Conservation (phyloP, 1,140 invertebrate species). For the Pteromalus puparum region DNA sequence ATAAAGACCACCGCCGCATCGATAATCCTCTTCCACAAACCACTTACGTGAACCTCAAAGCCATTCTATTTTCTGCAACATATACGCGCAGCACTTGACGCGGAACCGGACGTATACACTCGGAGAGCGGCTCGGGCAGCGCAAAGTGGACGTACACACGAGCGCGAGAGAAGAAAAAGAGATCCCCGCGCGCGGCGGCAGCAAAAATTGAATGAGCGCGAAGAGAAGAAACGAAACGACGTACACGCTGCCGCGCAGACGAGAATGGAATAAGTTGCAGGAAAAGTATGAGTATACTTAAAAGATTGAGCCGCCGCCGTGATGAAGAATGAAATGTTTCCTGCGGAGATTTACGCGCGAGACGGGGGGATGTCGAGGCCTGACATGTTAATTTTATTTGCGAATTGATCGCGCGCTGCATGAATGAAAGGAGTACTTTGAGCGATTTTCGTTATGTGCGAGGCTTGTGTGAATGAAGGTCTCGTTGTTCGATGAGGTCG, state of each 20-base stretch:
- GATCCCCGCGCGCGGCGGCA: neutral
- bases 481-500: neutral
- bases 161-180: neutral
- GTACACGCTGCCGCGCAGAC: neutral
- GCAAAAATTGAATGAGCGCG: slow-evolving; percentile 8
- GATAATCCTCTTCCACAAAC: slow-evolving; percentile 1
- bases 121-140: neutral
- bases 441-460: neutral
- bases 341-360: neutral
- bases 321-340: slow-evolving; percentile 22
- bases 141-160: neutral
- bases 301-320: slow-evolving; percentile 1
- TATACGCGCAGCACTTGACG: neutral
- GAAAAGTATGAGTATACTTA: neutral
- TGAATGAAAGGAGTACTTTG: neutral
- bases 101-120: neutral
- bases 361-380: neutral
- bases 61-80: slow-evolving; percentile 3
- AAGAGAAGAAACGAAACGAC: neutral
- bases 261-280: slow-evolving; percentile 4
- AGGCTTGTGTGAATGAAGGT: neutral
- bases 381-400: slow-evolving; percentile 20
- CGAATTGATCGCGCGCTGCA: neutral
- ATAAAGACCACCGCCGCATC: neutral
- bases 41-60: neutral